phyloP scores from a whole-genome alignment of 1,140 invertebrate species.

The Nymphalis io region DNA sequence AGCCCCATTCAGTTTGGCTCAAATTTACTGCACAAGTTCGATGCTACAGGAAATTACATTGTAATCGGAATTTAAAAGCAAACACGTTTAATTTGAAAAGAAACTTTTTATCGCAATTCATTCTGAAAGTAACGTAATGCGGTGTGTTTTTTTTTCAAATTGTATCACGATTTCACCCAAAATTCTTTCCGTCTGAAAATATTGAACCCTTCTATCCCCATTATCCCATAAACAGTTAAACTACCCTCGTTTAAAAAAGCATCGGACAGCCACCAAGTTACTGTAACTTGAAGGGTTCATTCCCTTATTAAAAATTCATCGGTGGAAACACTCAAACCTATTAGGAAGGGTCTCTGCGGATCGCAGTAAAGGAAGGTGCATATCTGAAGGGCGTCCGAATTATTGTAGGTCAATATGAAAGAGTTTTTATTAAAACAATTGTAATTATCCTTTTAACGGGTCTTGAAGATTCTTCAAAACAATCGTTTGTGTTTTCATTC shows the following conservation, averaged over 20 bases:
- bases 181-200: constrained; percentile 12
- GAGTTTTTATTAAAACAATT: neutral
- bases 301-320: constrained; percentile 67
- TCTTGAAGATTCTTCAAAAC: too few relatives aligned
- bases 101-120: constrained; percentile 16
- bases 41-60: constrained; percentile 57
- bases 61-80: constrained; percentile 47
- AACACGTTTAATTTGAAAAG: constrained; percentile 32
- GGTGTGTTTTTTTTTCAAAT: neutral
- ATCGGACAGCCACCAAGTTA: constrained; percentile 43
- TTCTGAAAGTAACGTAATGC: neutral
- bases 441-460: neutral
- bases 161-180: neutral
- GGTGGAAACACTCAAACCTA: constrained; percentile 55
- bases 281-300: constrained; percentile 61
- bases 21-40: constrained; percentile 71
- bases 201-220: constrained; percentile 31
- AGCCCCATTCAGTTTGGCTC: constrained; percentile 64
- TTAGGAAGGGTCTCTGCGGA: constrained; percentile 44
- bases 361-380: constrained; percentile 39
- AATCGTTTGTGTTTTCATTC: too few relatives aligned
- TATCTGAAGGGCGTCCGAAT: constrained; percentile 31
- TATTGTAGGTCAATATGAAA: neutral
- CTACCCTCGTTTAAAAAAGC: constrained; percentile 48
- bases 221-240: constrained; percentile 39